A percentile compares a stretch with the other conserved stretches of the same genome.
These are phyloP conservation scores for Mallotus villosus DNA, from an alignment of 2,797 vertebrate genomes.

Conservation along the genomic window DNA sequence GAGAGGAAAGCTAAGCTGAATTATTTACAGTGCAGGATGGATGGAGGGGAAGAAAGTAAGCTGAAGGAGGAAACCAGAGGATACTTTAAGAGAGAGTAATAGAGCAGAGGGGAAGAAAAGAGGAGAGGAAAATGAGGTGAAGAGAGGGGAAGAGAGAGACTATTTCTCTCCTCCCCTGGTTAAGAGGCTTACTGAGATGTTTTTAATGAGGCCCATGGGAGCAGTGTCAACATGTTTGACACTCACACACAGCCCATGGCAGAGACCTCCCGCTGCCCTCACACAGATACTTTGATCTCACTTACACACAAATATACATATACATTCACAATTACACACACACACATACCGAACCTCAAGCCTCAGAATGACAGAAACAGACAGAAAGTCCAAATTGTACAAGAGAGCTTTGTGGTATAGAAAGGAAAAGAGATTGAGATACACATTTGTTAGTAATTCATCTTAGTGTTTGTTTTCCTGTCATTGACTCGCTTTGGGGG, in stretches of 20 bases:
- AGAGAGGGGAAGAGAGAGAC: conserved; percentile 7
- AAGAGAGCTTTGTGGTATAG: too few species aligned
- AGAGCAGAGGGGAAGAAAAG: background rate
- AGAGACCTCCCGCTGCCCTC: conserved; percentile 44
- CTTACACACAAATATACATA: conserved; percentile 6
- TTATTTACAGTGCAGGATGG: conserved; percentile 26
- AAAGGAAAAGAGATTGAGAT: too few species aligned
- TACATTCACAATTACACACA: conserved; percentile 11
- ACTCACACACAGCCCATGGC: conserved; percentile 40
- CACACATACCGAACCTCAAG: background rate
- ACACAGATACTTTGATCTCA: conserved; percentile 12
- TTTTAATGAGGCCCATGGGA: conserved; percentile 52
- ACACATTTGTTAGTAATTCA: too few species aligned
- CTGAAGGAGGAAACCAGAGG: too few species aligned
- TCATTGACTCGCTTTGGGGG: too few species aligned
- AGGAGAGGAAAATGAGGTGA: background rate
- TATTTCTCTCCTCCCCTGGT: conserved; percentile 21
- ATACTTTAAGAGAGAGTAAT: background rate
- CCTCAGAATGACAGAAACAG: background rate
- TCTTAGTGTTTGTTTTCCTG: too few species aligned
- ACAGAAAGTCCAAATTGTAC: background rate
- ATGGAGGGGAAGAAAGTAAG: background rate
- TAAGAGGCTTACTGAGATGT: conserved; percentile 45
- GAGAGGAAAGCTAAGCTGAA: conserved; percentile 19
- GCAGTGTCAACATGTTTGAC: conserved; percentile 49